Base-by-base conservation (phyloP, 2,797 vertebrate species). In the Malurus leucopterus region DNA sequence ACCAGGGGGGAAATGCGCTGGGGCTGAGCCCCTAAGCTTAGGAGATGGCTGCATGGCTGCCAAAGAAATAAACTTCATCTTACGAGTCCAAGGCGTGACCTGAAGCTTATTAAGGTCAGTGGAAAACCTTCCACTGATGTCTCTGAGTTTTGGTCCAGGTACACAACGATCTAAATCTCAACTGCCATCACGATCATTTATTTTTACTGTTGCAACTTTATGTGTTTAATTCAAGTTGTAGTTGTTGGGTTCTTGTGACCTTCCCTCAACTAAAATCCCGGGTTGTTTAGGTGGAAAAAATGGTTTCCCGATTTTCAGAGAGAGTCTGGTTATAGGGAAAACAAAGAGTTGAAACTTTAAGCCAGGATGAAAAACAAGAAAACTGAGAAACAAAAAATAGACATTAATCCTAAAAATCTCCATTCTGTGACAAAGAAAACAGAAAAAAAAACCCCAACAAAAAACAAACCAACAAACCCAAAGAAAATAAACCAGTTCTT, bases 1-100 rank as follows among this genome's bases (percentile, higher is more conserved):
- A 38, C 32, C 6, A 3, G 9, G 24, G 62, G 36, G 55, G 9
- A 21, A 30, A 40, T 2, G 57, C 22, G 70, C 32, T 85, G 38
- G 36, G 81, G n/a, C 17, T 67, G 63, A 90, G 90, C 65, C 68
- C 29, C 83, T 36, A 40, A 79, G 53, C 59, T 89, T 50, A 55
- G 19, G 76, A 80, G 46, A 69, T 64, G 49, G 70, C 53, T 90
- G 81, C 41, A 32, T 5, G 2, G 15, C 0, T 62, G 84, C 64
- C 87, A 81, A 79, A 71, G 71, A 86, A 84, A 92, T 83, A 78
- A 89, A 71, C 61, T 70, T 13, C 2, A 8, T 51, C 51, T 74
- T 70, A 27, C 14, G 54, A 81, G 46, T 29, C 54, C 65, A 86
- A 34, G 10, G 53, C 50, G 88, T 89, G 90, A 93, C 80, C 61